Evolutionary conservation across 2,888 invertebrate species (phyloP).

Genomic region (Hypercompe scribonia): DNA sequence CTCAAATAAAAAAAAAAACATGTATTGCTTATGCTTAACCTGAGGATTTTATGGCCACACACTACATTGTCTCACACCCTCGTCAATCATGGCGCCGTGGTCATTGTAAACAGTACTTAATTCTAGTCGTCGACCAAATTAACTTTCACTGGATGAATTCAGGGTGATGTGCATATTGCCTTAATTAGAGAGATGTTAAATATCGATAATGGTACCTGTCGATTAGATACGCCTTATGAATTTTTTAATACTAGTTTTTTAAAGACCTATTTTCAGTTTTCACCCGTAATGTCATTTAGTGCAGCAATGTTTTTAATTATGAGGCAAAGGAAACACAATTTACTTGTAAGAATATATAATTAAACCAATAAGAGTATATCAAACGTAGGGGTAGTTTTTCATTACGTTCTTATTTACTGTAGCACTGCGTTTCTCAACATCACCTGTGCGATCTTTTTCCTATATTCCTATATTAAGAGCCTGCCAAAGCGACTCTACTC

Average conservation of each 20-base stretch:
- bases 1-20: background rate
- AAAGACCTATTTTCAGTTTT: too few species aligned
- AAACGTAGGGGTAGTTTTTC: slow-evolving; percentile 37
- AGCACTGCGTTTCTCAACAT: slow-evolving; percentile 25
- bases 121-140: slow-evolving; percentile 69
- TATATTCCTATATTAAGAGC: too few species aligned
- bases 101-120: slow-evolving; percentile 75
- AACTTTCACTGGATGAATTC: slow-evolving; percentile 56
- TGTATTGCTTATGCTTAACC: background rate
- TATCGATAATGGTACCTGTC: too few species aligned
- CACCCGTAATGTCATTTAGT: background rate
- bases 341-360: slow-evolving; percentile 17
- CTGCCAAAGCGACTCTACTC: too few species aligned
- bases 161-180: slow-evolving; percentile 24
- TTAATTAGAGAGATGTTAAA: slow-evolving; percentile 20
- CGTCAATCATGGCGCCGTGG: slow-evolving; percentile 76
- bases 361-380: slow-evolving; percentile 42
- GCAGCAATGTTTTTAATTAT: background rate
- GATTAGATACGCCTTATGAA: too few species aligned
- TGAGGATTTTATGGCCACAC: slow-evolving; percentile 49
- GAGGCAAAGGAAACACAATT: background rate
- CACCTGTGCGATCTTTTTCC: too few species aligned
- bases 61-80: slow-evolving; percentile 55
- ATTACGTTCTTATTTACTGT: slow-evolving; percentile 31
- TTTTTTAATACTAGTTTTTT: too few species aligned